These are phyloP conservation scores for Casuarius casuarius DNA, from an alignment of 2,113 vertebrate species.

Conservation along the genomic window DNA sequence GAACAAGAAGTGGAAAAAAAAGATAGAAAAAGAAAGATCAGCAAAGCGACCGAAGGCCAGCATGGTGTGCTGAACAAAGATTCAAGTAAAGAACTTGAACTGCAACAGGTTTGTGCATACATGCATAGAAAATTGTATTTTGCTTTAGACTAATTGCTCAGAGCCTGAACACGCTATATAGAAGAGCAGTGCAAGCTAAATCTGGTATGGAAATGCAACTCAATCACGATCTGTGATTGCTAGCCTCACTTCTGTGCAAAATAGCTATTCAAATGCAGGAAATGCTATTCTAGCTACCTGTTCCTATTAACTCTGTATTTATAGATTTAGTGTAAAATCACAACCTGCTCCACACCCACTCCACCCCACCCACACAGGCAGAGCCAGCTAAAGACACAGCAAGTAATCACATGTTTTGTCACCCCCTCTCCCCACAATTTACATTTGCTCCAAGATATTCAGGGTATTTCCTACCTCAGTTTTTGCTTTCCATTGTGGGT, in stretches of 20 bases:
- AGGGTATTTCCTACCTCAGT: constrained; percentile 54
- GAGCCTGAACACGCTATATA: accelerated
- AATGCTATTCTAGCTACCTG: not conserved
- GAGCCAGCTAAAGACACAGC: not conserved
- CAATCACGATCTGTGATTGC: not conserved
- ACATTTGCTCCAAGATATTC: not conserved
- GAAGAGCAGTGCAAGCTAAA: not conserved
- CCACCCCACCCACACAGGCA: not conserved
- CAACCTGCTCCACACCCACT: not conserved
- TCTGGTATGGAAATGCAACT: not conserved
- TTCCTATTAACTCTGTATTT: constrained; percentile 3
- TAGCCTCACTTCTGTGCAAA: not conserved
- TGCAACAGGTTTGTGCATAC: not conserved
- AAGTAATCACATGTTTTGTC: not conserved
- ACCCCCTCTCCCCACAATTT: not conserved
- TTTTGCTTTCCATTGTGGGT: constrained; percentile 62
- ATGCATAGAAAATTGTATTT: not conserved
- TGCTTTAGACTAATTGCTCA: not conserved
- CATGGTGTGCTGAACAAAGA: not conserved
- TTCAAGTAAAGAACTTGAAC: not conserved
- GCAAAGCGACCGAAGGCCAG: not conserved
- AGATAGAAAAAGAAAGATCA: not conserved
- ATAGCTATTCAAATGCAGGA: not conserved
- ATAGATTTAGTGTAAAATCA: constrained; percentile 7
- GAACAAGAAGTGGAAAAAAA: not conserved